phyloP scores from a whole-genome alignment of 2,888 invertebrate genomes.

The Trachelus iudaicus region DNA sequence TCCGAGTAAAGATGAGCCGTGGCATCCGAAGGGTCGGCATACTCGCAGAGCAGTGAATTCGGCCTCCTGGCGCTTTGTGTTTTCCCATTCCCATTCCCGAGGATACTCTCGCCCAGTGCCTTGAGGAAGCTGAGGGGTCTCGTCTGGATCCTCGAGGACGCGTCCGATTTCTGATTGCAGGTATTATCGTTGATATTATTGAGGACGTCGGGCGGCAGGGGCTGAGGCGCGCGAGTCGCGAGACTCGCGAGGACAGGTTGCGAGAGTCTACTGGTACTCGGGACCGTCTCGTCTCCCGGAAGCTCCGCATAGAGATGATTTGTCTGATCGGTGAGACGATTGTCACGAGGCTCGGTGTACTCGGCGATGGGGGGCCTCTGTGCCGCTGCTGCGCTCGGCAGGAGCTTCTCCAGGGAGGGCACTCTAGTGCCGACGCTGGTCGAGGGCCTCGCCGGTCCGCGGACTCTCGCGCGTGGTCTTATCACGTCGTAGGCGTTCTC shows the following conservation, averaged over 20 bases:
- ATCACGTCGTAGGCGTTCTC: conserved; percentile 77
- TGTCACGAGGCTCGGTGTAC: conserved; percentile 66
- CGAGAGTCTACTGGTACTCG: conserved; percentile 61
- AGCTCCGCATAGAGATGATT: conserved; percentile 75
- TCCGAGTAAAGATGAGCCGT: conserved; percentile 70
- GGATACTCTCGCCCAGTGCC: conserved; percentile 71
- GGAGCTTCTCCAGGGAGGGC: conserved; percentile 71
- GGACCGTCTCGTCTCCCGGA: conserved; percentile 66
- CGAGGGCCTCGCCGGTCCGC: conserved; percentile 65
- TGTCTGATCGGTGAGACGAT: conserved; percentile 49
- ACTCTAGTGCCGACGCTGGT: conserved; percentile 71
- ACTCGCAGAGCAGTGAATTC: conserved; percentile 66
- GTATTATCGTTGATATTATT: conserved; percentile 37
- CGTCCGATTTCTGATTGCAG: conserved; percentile 62
- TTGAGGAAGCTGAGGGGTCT: conserved; percentile 72
- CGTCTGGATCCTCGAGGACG: conserved; percentile 49
- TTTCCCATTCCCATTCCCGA: conserved; percentile 43
- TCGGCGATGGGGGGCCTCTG: conserved; percentile 62
- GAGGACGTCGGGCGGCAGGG: conserved; percentile 56
- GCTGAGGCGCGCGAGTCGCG: conserved; percentile 52
- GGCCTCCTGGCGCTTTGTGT: conserved; percentile 49
- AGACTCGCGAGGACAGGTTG: conserved; percentile 50
- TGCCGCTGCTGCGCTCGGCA: conserved; percentile 65
- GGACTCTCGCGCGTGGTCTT: conserved; percentile 54
- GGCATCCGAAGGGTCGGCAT: conserved; percentile 70